A percentile compares a stretch with the other conserved stretches of the same genome.
Conservation (phyloP, 2,797 vertebrate genomes). For the Lithobates sylvaticus region DNA sequence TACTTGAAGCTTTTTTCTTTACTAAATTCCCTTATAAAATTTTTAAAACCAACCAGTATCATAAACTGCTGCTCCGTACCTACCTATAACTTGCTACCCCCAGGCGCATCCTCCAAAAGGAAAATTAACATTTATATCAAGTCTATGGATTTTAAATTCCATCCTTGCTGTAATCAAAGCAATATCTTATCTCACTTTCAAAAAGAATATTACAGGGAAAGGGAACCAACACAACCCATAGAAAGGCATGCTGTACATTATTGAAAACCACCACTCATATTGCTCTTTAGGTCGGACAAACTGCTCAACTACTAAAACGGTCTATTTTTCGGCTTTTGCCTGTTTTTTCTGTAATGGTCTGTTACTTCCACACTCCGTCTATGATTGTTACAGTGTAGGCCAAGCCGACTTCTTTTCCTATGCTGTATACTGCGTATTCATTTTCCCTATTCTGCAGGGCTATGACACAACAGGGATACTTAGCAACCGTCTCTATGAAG, state of each 20-base stretch:
- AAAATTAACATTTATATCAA: background rate
- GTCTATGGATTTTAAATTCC: background rate
- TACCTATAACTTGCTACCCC: too few species aligned
- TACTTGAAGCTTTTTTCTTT: too few species aligned
- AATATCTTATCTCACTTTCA: background rate
- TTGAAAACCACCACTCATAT: background rate
- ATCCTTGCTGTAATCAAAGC: background rate
- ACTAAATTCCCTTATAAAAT: too few species aligned
- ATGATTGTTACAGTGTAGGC: background rate
- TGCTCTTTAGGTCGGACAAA: background rate
- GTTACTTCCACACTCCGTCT: background rate
- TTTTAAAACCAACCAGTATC: too few species aligned
- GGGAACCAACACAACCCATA: too few species aligned
- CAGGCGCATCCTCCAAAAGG: too few species aligned
- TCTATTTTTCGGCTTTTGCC: background rate
- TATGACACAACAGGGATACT: conserved; percentile 61
- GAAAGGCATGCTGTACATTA: background rate
- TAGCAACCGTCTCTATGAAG: conserved; percentile 61
- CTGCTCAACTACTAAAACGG: background rate
- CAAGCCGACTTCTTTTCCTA: conserved; percentile 3
- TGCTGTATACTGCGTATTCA: conserved; percentile 18
- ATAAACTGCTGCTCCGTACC: too few species aligned
- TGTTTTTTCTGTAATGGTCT: background rate
- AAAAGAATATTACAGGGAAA: background rate
- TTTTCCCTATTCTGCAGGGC: conserved; percentile 49